These are phyloP conservation scores for Leptinotarsa haldemani DNA, from an alignment of 2,888 invertebrate genomes.

Conservation along the genomic window DNA sequence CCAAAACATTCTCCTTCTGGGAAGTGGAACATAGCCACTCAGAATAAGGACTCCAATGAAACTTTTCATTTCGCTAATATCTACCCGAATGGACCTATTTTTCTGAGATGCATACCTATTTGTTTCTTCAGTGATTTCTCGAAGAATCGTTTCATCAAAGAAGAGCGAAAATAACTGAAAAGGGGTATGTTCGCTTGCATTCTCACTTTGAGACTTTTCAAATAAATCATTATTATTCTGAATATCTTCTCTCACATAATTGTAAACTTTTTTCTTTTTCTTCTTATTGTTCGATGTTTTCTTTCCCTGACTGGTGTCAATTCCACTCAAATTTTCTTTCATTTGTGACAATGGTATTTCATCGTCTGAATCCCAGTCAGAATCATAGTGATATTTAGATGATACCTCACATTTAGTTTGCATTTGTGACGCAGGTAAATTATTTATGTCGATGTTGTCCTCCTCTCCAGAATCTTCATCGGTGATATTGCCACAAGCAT, in stretches of 20 bases:
- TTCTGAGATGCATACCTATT: conserved; percentile 19
- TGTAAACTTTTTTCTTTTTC: neutral
- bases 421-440: conserved; percentile 28
- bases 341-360: conserved; percentile 9
- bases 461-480: too few relatives aligned
- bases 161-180: too few relatives aligned
- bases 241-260: too few relatives aligned
- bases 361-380: conserved; percentile 26
- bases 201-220: too few relatives aligned
- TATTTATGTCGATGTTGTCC: too few relatives aligned
- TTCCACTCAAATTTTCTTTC: neutral
- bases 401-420: conserved; percentile 1
- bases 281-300: neutral
- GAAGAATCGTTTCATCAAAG: conserved; percentile 13
- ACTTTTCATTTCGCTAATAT: conserved; percentile 22
- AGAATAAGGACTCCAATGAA: conserved; percentile 29
- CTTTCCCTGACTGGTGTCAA: too few relatives aligned
- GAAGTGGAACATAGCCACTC: conserved; percentile 25
- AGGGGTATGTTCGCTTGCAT: too few relatives aligned
- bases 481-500: too few relatives aligned
- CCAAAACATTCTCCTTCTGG: conserved; percentile 32
- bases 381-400: neutral
- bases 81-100: conserved; percentile 21
- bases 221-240: too few relatives aligned
- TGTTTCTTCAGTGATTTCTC: conserved; percentile 15